Evolutionary conservation across 2,113 vertebrate genomes (phyloP).

Genomic region (Ctenodactylus gundi): DNA sequence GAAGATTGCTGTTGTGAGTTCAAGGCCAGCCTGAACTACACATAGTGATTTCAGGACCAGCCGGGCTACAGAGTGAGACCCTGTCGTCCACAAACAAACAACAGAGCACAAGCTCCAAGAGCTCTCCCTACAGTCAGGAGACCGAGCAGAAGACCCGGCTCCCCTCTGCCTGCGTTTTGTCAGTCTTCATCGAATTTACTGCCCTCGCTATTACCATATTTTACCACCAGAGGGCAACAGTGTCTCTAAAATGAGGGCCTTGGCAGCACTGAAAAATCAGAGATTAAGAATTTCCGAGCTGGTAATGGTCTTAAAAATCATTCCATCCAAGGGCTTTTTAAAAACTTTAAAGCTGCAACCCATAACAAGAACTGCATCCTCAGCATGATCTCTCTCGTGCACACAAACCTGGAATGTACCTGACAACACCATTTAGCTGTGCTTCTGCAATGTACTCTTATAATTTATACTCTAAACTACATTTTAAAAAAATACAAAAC

Average conservation of each 20-base stretch:
- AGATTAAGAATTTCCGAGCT: background rate
- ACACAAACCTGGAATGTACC: background rate
- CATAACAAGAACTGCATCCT: background rate
- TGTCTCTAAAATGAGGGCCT: conserved; percentile 41
- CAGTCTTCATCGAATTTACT: background rate
- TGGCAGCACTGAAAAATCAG: background rate
- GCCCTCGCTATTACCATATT: background rate
- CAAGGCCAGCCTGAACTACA: too few relatives aligned
- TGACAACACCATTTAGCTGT: background rate
- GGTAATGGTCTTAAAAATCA: background rate
- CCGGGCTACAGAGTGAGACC: too few relatives aligned
- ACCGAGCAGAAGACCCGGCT: background rate
- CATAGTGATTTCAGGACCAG: too few relatives aligned
- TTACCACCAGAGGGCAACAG: conserved; percentile 58
- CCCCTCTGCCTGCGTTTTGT: background rate
- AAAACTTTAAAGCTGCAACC: background rate
- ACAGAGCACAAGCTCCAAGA: background rate
- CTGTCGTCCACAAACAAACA: too few relatives aligned
- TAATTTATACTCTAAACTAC: background rate
- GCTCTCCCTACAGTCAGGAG: background rate
- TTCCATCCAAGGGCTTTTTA: background rate
- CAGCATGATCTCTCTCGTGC: background rate
- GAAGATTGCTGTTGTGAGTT: too few relatives aligned
- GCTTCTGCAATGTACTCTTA: background rate
- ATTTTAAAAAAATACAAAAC: background rate